Evolutionary conservation across 92 coral and sea anemone species (phyloP).

Genomic region (Parazoanthus darwini): DNA sequence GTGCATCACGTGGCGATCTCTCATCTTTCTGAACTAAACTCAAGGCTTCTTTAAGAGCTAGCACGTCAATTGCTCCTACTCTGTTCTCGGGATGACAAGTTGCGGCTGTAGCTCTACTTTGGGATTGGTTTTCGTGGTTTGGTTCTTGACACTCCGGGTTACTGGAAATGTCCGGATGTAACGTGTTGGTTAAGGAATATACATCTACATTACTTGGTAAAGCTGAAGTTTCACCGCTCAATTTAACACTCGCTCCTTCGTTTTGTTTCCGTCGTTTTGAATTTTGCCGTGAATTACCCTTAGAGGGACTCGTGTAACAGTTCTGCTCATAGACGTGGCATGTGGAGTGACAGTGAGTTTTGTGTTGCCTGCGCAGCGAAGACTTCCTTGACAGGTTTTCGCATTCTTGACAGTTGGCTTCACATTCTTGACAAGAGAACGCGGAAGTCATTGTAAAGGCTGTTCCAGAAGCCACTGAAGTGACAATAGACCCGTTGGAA

Average conservation of each 20-base stretch:
- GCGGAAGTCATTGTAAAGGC: conserved; percentile 1
- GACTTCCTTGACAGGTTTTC: conserved; percentile 13
- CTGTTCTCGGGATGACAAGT: neutral
- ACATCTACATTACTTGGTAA: neutral
- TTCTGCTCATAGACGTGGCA: conserved; percentile 20
- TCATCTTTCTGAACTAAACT: conserved; percentile 1
- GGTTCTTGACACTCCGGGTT: neutral
- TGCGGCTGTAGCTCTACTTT: neutral
- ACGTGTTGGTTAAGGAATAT: neutral
- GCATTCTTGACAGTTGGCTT: neutral
- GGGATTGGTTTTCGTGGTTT: neutral
- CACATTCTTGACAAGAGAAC: conserved; percentile 21
- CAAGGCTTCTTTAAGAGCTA: conserved; percentile 26
- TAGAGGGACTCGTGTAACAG: neutral
- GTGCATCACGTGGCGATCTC: neutral
- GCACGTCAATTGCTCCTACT: neutral
- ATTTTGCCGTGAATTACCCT: conserved; percentile 8
- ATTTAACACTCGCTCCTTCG: neutral
- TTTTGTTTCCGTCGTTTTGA: conserved; percentile 1
- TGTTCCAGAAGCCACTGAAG: conserved; percentile 12
- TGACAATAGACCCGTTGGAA: neutral
- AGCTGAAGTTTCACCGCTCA: neutral
- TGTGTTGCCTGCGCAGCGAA: conserved; percentile 1
- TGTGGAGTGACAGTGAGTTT: neutral
- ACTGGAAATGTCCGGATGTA: neutral